Percentiles rank a stretch among this genome's conserved stretches.
phyloP scores from a whole-genome alignment of 37 sponge, comb jelly and placozoan species.

The Haliclona indistincta region DNA sequence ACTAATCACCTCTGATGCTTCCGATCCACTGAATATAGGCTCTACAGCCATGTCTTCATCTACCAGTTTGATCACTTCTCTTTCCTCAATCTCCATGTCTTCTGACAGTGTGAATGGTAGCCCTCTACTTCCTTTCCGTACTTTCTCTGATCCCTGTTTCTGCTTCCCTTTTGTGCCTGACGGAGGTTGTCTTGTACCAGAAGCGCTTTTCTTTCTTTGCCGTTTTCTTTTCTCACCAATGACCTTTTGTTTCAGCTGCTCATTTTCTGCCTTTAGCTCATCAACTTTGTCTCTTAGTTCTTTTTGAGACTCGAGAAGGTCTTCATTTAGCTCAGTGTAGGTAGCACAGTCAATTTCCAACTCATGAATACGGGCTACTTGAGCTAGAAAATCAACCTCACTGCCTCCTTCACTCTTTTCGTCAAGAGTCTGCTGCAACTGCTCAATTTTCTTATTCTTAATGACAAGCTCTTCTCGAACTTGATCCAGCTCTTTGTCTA shows the following conservation, averaged over 20 bases:
- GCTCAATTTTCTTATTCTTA: slow-evolving; percentile 17
- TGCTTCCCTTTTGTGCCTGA: not conserved
- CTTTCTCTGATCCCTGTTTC: too few relatives aligned
- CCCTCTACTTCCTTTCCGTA: not conserved
- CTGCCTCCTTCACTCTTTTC: not conserved
- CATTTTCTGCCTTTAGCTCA: slow-evolving; percentile 32
- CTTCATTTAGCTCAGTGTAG: not conserved
- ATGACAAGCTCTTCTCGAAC: not conserved
- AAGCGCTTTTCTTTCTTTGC: slow-evolving; percentile 13
- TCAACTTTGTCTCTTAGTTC: slow-evolving; percentile 35
- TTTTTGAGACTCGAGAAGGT: slow-evolving; percentile 12
- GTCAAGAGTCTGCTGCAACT: slow-evolving; percentile 7
- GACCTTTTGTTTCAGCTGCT: slow-evolving; percentile 43
- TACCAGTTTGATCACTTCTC: not conserved
- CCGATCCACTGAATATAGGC: not conserved
- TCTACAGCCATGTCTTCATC: not conserved
- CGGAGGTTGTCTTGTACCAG: not conserved
- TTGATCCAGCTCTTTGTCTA: slow-evolving; percentile 4
- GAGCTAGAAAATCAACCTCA: slow-evolving; percentile 2
- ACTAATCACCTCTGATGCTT: not conserved
- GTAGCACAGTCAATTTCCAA: slow-evolving; percentile 11
- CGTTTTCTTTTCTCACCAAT: slow-evolving; percentile 11
- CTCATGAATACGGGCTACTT: slow-evolving; percentile 10
- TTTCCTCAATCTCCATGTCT: not conserved
- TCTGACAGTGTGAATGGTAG: not conserved